Base-by-base conservation (phyloP, 2,113 vertebrate species). In the Sander lucioperca region DNA sequence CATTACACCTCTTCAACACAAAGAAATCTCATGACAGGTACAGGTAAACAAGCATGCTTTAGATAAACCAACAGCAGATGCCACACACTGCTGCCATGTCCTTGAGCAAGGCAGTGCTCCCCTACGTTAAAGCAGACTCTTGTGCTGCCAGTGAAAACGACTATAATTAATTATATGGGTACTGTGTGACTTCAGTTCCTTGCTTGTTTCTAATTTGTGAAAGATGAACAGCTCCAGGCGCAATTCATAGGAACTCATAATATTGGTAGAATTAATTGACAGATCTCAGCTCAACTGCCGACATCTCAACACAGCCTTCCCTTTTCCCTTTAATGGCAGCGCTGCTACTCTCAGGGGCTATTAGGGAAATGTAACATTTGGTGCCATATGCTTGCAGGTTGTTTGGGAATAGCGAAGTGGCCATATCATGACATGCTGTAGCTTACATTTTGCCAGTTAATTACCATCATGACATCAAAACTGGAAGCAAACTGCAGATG, bases 361-460 rank as follows among this genome's bases (percentile, higher is more conserved):
- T 94, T 95, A 94, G 91, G 86, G 90, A 88, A 91, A 89, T 90
- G 91, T 86, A 94, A 94, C 95, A 94, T 94, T 95, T 86, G 87
- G 92, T 89, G 92, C 95, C 95, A 95, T 96, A 95, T 96, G 95
- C 91, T 95, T 58, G 93, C 92, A 92, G 93, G 93, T 91, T 95
- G 94, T 94, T 90, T 82, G 93, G 93, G 95, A 95, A 94, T 93
- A 92, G 91, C 67, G 77, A 88, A 86, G 87, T 54, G 88, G 93
- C 87, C 86, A 76, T 87, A 92, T 83, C 88, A 53, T 89, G 91
- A 91, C 90, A 94, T 54, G 90, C 92, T 92, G 93, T 91, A 91
- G 91, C 89, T 88, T 91, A 92, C 86, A 84, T 91, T 94, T 92
- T 93, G 90, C 92, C 94, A 95, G 92, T 95, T 95, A 95, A 95